Percentiles rank a stretch among this genome's conserved stretches.
These are phyloP conservation scores for Ectropis crepuscularia DNA, from an alignment of 2,888 invertebrate genomes.

Conservation along the genomic window DNA sequence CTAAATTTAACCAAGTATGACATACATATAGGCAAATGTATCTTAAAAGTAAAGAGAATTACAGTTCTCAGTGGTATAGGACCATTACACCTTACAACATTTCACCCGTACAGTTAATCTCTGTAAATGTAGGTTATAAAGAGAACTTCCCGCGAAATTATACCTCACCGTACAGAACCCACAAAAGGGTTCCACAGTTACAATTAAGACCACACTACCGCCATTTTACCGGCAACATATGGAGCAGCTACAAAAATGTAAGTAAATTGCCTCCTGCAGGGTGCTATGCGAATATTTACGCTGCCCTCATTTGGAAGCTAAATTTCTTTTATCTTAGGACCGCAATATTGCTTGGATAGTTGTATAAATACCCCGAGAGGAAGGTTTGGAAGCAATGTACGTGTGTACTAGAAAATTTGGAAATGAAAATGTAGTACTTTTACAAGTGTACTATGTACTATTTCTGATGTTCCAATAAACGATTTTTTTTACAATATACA, in stretches of 20 bases:
- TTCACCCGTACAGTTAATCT: conserved; percentile 36
- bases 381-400: conserved; percentile 13
- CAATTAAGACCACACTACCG: conserved; percentile 54
- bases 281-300: conserved; percentile 45
- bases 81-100: conserved; percentile 33
- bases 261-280: conserved; percentile 46
- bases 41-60: neutral
- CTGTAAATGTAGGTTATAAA: conserved; percentile 42
- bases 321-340: conserved; percentile 42
- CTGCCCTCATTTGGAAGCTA: conserved; percentile 38
- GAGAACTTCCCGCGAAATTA: conserved; percentile 53
- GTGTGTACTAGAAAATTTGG: conserved; percentile 19
- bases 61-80: conserved; percentile 12
- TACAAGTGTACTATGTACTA: no score
- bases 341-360: conserved; percentile 34
- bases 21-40: neutral
- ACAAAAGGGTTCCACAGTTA: conserved; percentile 54
- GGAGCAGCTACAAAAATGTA: conserved; percentile 54
- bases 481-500: no score
- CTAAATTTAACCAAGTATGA: neutral
- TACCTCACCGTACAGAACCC: conserved; percentile 50
- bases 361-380: conserved; percentile 18
- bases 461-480: no score
- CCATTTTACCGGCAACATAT: conserved; percentile 51
- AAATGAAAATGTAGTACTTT: conserved; percentile 1